Conservation (phyloP, 1,140 invertebrate genomes). For the Neomicropteryx cornuta region DNA sequence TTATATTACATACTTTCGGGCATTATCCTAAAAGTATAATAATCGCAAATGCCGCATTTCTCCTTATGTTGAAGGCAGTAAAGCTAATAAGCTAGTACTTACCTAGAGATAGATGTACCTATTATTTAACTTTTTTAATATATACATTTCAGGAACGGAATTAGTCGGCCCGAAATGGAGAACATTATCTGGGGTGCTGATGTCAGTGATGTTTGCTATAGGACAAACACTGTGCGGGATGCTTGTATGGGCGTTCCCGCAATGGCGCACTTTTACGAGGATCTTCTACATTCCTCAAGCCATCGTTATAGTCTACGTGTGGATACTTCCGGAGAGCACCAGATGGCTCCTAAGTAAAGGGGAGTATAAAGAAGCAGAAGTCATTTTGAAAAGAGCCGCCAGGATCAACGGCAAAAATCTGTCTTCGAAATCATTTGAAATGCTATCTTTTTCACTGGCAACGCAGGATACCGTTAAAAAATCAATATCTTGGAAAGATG, state of each 20-base stretch:
- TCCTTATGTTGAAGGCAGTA: too few species aligned
- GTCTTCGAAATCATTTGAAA: conserved; percentile 34
- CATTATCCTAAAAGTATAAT: too few species aligned
- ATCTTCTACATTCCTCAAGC: conserved; percentile 55
- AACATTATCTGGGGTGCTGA: conserved; percentile 55
- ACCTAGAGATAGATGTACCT: too few species aligned
- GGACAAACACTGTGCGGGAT: conserved; percentile 56
- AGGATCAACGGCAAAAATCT: conserved; percentile 48
- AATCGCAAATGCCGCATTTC: too few species aligned
- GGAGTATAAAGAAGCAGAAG: conserved; percentile 50
- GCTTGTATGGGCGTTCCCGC: conserved; percentile 51
- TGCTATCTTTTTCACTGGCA: conserved; percentile 8
- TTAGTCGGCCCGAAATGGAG: conserved; percentile 59
- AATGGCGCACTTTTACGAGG: conserved; percentile 59
- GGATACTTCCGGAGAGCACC: conserved; percentile 51
- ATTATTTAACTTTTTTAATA: too few species aligned
- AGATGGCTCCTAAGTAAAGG: conserved; percentile 72
- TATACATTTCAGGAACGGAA: conserved; percentile 58
- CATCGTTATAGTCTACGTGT: conserved; percentile 48
- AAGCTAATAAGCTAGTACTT: too few species aligned
- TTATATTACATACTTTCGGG: too few species aligned
- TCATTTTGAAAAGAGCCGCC: conserved; percentile 48
- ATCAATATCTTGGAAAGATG: too few species aligned
- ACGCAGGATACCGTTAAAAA: too few species aligned
- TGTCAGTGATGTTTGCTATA: conserved; percentile 56